These are phyloP conservation scores for Belonocnema kinseyi DNA, from an alignment of 1,140 invertebrate genomes.

Conservation along the genomic window DNA sequence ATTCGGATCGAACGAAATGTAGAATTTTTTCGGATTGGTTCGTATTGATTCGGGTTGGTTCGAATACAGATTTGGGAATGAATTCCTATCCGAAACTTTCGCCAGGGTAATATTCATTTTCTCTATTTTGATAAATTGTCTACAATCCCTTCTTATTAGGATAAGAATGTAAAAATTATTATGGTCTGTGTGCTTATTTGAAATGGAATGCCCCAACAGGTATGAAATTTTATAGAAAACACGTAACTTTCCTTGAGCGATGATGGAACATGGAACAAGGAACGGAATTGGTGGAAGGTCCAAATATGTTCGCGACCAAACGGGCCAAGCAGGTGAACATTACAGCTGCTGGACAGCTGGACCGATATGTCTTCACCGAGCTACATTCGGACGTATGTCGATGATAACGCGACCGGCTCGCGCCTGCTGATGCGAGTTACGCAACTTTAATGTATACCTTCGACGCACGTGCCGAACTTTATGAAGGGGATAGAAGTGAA, in stretches of 20 bases:
- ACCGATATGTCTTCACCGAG: slow-evolving; percentile 50
- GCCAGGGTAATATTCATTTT: no score
- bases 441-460: slow-evolving; percentile 16
- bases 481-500: slow-evolving; percentile 6
- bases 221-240: neutral
- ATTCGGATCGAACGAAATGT: no score
- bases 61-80: no score
- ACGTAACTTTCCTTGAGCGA: slow-evolving; percentile 32
- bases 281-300: slow-evolving; percentile 22
- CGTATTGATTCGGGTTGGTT: no score
- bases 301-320: slow-evolving; percentile 45
- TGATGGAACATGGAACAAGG: slow-evolving; percentile 32
- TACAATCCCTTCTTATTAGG: no score
- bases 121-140: no score
- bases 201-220: neutral
- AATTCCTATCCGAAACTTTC: no score
- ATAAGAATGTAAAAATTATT: no score
- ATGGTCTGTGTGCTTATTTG: no score
- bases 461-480: slow-evolving; percentile 16
- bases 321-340: slow-evolving; percentile 48
- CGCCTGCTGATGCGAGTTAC: slow-evolving; percentile 6
- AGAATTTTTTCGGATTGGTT: no score
- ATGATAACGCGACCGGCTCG: slow-evolving; percentile 21
- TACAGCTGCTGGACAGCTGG: slow-evolving; percentile 57
- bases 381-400: slow-evolving; percentile 38